These are phyloP conservation scores for Catostomus latipinnis DNA, from an alignment of 2,797 vertebrate species.

Conservation along the genomic window DNA sequence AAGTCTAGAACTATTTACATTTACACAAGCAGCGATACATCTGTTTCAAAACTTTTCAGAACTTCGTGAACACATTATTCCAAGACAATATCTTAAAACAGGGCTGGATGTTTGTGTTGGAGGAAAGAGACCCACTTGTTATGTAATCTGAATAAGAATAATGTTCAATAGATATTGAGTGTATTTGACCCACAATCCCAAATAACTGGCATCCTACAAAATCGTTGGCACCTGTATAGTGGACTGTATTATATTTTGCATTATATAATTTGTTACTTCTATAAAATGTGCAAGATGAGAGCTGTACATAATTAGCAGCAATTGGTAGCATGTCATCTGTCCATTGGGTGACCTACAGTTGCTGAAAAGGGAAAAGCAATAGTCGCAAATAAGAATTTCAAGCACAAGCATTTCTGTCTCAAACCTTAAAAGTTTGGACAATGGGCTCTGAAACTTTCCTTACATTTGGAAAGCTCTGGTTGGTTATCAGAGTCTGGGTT, in stretches of 20 bases:
- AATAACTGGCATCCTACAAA: not conserved
- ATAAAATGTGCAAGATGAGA: slow-evolving; percentile 47
- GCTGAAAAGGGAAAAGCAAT: not conserved
- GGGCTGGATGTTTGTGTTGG: slow-evolving; percentile 14
- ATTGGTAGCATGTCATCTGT: slow-evolving; percentile 42
- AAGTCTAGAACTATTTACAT: slow-evolving; percentile 30
- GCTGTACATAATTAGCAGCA: slow-evolving; percentile 49
- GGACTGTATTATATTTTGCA: slow-evolving; percentile 4
- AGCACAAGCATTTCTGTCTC: not conserved
- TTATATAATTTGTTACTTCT: not conserved
- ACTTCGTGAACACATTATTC: slow-evolving; percentile 4
- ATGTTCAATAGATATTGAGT: not conserved
- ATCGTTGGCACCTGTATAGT: not conserved
- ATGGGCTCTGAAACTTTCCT: not conserved
- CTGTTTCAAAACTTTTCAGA: slow-evolving; percentile 52
- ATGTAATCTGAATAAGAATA: not conserved
- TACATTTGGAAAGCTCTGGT: not conserved
- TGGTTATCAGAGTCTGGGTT: not conserved
- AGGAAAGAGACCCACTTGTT: slow-evolving; percentile 17
- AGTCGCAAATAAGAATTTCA: not conserved
- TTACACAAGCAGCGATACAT: slow-evolving; percentile 54
- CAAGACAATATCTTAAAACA: slow-evolving; percentile 20
- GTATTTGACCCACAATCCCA: not conserved
- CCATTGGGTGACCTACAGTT: not conserved
- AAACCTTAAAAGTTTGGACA: not conserved